Evolutionary conservation across 2,888 invertebrate genomes (phyloP).

Genomic region (Drosophila birchii): DNA sequence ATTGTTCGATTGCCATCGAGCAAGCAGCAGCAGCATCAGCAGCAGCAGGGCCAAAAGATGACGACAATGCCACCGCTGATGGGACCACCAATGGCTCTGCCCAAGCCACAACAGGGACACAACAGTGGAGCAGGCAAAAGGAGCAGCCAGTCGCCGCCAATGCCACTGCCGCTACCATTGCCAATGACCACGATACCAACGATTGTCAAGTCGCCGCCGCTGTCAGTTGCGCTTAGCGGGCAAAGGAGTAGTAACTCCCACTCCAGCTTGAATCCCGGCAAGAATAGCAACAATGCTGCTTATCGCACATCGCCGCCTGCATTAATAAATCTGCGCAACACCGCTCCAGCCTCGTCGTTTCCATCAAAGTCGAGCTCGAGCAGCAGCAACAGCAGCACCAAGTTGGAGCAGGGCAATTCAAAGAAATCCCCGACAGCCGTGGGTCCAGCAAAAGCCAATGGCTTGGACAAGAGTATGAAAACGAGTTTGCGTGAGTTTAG

Average conservation of each 20-base stretch:
- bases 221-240: conserved; percentile 59
- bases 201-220: conserved; percentile 73
- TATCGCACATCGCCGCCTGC: conserved; percentile 80
- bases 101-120: conserved; percentile 72
- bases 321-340: conserved; percentile 79
- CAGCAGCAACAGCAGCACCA: conserved; percentile 5
- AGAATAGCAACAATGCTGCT: conserved; percentile 54
- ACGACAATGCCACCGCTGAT: conserved; percentile 77
- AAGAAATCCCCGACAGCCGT: conserved; percentile 57
- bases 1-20: conserved; percentile 78
- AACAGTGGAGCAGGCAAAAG: conserved; percentile 72
- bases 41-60: conserved; percentile 32
- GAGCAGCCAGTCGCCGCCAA: conserved; percentile 47
- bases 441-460: conserved; percentile 57
- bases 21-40: conserved; percentile 13
- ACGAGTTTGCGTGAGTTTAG: conserved; percentile 82
- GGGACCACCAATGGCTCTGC: conserved; percentile 86
- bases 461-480: conserved; percentile 67
- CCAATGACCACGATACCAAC: conserved; percentile 53
- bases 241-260: conserved; percentile 50
- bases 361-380: conserved; percentile 63
- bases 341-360: conserved; percentile 56
- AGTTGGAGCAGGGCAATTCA: conserved; percentile 44
- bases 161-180: conserved; percentile 48
- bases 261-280: conserved; percentile 25